Evolutionary conservation across 2,797 vertebrate genomes (phyloP).

Genomic region (Channa striata): DNA sequence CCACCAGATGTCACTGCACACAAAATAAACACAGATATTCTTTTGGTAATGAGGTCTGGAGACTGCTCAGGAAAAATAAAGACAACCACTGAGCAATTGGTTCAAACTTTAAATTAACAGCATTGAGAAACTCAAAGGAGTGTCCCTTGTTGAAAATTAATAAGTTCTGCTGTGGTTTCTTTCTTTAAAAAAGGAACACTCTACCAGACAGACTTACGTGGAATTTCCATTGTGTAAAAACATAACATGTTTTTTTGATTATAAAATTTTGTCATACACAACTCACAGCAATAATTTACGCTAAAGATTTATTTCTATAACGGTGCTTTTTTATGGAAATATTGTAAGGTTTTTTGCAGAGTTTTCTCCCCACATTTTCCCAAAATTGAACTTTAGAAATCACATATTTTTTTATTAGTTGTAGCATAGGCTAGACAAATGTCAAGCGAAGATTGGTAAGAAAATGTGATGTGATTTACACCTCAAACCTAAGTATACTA

Average conservation of each 20-base stretch:
- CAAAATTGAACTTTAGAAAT: not conserved
- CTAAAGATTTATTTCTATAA: not conserved
- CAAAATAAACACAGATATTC: not conserved
- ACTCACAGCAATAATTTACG: not conserved
- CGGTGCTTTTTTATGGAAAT: not conserved
- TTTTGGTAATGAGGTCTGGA: slow-evolving; percentile 5
- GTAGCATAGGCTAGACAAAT: too few species aligned
- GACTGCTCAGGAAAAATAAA: not conserved
- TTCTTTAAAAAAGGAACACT: not conserved
- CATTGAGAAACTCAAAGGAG: not conserved
- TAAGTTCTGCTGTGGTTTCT: not conserved
- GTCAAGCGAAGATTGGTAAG: too few species aligned
- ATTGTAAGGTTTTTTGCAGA: not conserved
- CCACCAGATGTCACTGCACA: slow-evolving; percentile 65
- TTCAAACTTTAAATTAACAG: slow-evolving; percentile 3
- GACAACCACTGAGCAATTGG: not conserved
- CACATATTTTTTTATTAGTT: too few species aligned
- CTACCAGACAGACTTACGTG: not conserved
- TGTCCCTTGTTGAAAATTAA: not conserved
- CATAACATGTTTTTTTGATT: too few species aligned
- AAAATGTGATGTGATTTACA: too few species aligned
- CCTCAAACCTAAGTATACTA: too few species aligned
- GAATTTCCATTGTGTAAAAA: not conserved
- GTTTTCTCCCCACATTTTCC: not conserved
- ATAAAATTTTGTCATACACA: not conserved